These are phyloP conservation scores for Anas platyrhynchos DNA, from an alignment of 2,113 vertebrate genomes.

Conservation along the genomic window DNA sequence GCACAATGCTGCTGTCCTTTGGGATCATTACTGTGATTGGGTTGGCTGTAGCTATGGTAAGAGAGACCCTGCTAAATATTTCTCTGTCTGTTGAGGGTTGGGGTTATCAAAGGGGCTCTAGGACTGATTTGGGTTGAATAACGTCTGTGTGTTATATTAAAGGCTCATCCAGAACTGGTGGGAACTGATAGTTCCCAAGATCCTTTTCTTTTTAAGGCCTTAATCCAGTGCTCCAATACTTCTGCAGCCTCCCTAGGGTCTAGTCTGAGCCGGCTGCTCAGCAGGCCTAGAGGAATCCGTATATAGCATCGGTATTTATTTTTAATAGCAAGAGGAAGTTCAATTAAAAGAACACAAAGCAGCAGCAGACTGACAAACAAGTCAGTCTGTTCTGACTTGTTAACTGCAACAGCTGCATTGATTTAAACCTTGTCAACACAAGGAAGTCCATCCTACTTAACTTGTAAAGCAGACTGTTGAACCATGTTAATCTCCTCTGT, in stretches of 20 bases:
- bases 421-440: background rate
- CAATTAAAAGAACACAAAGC: background rate
- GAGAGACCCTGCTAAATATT: conserved; percentile 48
- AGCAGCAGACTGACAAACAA: background rate
- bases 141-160: background rate
- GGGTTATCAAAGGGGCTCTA: background rate
- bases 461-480: background rate
- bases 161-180: background rate
- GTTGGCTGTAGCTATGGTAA: conserved; percentile 91
- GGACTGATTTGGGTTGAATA: background rate
- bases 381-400: background rate
- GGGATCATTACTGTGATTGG: conserved; percentile 94
- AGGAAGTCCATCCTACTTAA: background rate
- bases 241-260: background rate
- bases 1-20: conserved; percentile 91
- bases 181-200: background rate
- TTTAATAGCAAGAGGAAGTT: background rate
- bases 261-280: background rate
- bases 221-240: background rate
- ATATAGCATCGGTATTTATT: background rate
- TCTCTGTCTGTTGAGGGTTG: background rate
- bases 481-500: background rate
- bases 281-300: background rate
- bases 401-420: background rate
- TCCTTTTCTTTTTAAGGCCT: background rate